phyloP scores from a whole-genome alignment of 1,140 invertebrate species.

The Zaprionus africanus region DNA sequence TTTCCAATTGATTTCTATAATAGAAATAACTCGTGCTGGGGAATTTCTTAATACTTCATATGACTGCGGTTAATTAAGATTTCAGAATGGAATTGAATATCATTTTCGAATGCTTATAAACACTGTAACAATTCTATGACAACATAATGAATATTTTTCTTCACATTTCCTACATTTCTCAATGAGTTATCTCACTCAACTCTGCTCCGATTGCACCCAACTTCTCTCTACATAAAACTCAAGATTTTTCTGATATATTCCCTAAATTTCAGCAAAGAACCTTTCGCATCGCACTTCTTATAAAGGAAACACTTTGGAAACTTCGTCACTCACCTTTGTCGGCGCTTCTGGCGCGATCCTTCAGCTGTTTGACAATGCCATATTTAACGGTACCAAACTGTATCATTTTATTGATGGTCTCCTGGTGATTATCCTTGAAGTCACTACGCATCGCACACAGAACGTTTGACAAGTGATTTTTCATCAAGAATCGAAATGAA shows the following conservation, averaged over 20 bases:
- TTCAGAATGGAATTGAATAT: neutral
- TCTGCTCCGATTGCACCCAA: neutral
- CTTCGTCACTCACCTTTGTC: constrained; percentile 73
- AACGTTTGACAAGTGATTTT: constrained; percentile 80
- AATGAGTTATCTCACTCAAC: too few species aligned
- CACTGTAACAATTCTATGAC: too few species aligned
- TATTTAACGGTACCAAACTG: constrained; percentile 87
- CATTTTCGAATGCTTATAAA: neutral
- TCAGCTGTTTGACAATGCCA: constrained; percentile 86
- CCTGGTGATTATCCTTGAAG: constrained; percentile 84
- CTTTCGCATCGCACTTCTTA: neutral
- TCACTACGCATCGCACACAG: constrained; percentile 84
- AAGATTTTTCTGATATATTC: neutral
- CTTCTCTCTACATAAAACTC: neutral
- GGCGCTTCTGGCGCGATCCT: constrained; percentile 82
- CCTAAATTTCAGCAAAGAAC: neutral
- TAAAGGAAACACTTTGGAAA: neutral
- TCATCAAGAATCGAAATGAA: constrained; percentile 67
- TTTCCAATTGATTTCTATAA: too few species aligned
- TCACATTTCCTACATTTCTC: too few species aligned
- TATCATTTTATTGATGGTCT: constrained; percentile 86
- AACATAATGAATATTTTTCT: neutral
- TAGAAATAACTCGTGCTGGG: neutral
- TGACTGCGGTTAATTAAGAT: neutral
- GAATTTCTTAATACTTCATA: neutral